Evolutionary conservation across 2,888 invertebrate species (phyloP).

Genomic region (Palloptera scutellata): DNA sequence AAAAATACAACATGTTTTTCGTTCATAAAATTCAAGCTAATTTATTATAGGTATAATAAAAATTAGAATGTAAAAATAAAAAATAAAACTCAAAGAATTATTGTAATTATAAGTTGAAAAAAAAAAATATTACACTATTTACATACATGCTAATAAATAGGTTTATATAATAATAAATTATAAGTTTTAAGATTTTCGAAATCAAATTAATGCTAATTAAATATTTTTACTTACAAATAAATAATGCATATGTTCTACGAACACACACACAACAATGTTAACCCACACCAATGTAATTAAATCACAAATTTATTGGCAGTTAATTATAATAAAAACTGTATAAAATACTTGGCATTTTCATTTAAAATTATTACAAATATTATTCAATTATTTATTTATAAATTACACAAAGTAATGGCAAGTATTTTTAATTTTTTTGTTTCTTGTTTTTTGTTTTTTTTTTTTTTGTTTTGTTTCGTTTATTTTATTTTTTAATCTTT

Average conservation of each 20-base stretch:
- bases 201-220: conserved; percentile 14
- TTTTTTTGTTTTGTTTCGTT: no score
- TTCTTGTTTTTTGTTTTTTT: no score
- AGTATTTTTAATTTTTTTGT: conserved; percentile 42
- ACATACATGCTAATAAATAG: background rate
- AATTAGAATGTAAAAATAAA: background rate
- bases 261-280: conserved; percentile 15
- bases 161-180: no score
- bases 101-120: background rate
- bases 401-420: conserved; percentile 46
- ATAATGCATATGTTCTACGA: background rate
- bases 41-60: conserved; percentile 11
- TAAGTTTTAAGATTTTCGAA: conserved; percentile 15
- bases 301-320: conserved; percentile 58
- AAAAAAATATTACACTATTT: background rate
- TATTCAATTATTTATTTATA: conserved; percentile 35
- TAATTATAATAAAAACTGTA: conserved; percentile 31
- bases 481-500: no score
- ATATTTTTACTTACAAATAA: conserved; percentile 4
- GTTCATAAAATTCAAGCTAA: background rate
- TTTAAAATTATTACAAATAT: conserved; percentile 16
- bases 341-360: background rate
- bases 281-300: conserved; percentile 37
- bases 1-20: conserved; percentile 15
- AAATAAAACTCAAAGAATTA: no score